phyloP scores from a whole-genome alignment of 2,888 invertebrate genomes.

The Drosophila macrospina region DNA sequence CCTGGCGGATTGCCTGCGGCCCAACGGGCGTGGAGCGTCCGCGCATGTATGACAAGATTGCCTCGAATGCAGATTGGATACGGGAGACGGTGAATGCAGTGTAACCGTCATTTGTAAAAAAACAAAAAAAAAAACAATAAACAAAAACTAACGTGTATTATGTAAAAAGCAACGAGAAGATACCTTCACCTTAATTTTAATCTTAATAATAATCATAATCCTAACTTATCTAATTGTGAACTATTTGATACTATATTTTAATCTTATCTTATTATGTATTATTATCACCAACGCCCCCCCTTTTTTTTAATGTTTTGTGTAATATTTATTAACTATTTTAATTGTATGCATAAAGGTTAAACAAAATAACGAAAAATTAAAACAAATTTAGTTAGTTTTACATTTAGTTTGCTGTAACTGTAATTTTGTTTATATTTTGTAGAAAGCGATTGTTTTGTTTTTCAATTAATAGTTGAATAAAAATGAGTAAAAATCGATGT shows the following conservation, averaged over 20 bases:
- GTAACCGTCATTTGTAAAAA: conserved; percentile 43
- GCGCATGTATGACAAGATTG: conserved; percentile 92
- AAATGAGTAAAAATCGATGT: conserved; percentile 24
- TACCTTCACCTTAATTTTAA: conserved; percentile 7
- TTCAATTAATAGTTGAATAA: conserved; percentile 60
- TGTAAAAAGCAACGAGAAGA: conserved; percentile 41
- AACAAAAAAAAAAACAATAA: background rate
- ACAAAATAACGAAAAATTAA: conserved; percentile 16
- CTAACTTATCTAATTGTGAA: conserved; percentile 59
- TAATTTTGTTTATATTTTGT: conserved; percentile 59
- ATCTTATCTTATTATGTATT: conserved; percentile 46
- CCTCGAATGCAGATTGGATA: conserved; percentile 94
- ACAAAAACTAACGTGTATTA: conserved; percentile 54
- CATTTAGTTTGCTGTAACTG: conserved; percentile 41
- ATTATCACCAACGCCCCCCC: conserved; percentile 29
- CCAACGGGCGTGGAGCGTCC: conserved; percentile 92
- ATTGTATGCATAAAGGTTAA: conserved; percentile 46
- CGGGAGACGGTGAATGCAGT: conserved; percentile 89
- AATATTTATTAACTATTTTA: conserved; percentile 79
- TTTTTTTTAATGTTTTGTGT: conserved; percentile 77
- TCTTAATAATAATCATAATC: conserved; percentile 5
- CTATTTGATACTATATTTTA: conserved; percentile 42
- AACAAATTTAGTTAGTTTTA: conserved; percentile 48
- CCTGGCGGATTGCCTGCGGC: conserved; percentile 94
- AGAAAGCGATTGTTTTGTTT: conserved; percentile 70